A percentile compares a stretch with the other conserved stretches of the same genome.
Conservation (phyloP, 2,113 vertebrate species). For the Delphinus delphis region DNA sequence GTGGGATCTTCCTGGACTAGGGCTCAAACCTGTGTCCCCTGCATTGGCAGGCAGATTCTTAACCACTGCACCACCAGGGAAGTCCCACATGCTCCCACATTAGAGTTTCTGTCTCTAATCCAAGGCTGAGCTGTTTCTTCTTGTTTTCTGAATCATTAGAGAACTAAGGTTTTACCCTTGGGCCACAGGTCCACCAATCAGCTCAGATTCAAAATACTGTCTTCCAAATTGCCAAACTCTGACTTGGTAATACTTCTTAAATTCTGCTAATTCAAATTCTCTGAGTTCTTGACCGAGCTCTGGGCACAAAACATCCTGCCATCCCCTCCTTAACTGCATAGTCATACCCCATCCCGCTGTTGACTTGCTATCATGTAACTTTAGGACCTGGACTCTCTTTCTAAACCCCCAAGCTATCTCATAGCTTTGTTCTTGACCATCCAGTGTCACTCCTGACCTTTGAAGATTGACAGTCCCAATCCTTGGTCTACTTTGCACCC, state of each 20-base stretch:
- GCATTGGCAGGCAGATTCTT: no score
- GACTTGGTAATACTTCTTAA: constrained; percentile 8
- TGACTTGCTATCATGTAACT: background rate
- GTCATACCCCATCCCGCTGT: background rate
- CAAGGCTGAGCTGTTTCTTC: background rate
- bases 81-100: background rate
- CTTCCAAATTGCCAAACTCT: background rate
- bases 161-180: background rate
- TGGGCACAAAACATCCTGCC: background rate
- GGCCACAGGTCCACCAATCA: background rate
- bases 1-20: no score
- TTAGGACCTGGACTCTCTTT: background rate
- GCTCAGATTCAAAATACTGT: background rate
- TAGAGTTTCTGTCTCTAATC: background rate
- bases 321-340: background rate
- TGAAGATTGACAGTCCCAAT: background rate
- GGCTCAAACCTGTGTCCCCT: no score
- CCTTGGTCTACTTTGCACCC: background rate
- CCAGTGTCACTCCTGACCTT: background rate
- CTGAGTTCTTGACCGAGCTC: background rate
- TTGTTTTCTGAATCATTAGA: background rate
- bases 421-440: constrained; percentile 27
- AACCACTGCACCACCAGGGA: no score
- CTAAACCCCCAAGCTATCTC: background rate
- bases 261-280: constrained; percentile 10